phyloP scores from a whole-genome alignment of 2,888 invertebrate genomes.

The Ypsolopha scabrella region DNA sequence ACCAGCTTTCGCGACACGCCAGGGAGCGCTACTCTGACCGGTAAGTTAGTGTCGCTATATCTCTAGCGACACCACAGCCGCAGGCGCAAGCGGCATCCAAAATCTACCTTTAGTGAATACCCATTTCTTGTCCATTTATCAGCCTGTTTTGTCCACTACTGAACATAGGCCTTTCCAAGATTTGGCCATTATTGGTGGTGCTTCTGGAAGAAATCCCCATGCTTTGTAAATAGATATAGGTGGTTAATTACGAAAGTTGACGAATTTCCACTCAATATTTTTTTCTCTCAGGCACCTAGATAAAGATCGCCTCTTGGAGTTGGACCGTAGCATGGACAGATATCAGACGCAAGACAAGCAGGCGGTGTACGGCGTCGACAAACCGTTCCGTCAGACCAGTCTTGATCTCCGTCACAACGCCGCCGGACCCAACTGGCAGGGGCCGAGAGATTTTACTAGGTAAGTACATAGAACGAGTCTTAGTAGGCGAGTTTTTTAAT shows the following conservation, averaged over 20 bases:
- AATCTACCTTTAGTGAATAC: neutral
- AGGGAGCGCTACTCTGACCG: conserved; percentile 60
- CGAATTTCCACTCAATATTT: neutral
- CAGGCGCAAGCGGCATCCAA: neutral
- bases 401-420: conserved; percentile 56
- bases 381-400: conserved; percentile 62
- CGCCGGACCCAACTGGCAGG: conserved; percentile 47
- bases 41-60: conserved; percentile 17
- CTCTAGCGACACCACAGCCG: neutral
- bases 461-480: conserved; percentile 13
- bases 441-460: conserved; percentile 63
- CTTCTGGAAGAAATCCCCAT: too few species aligned
- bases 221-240: too few species aligned
- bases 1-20: conserved; percentile 53
- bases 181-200: too few species aligned
- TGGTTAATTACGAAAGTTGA: too few species aligned
- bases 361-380: conserved; percentile 63
- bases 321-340: conserved; percentile 55
- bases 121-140: too few species aligned
- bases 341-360: conserved; percentile 52
- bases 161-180: too few species aligned
- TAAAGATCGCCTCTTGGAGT: conserved; percentile 54
- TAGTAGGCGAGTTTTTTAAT: neutral
- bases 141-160: too few species aligned
- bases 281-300: conserved; percentile 47